Evolutionary conservation across 2,113 vertebrate genomes (phyloP).

Genomic region (Phoenicopterus ruber): DNA sequence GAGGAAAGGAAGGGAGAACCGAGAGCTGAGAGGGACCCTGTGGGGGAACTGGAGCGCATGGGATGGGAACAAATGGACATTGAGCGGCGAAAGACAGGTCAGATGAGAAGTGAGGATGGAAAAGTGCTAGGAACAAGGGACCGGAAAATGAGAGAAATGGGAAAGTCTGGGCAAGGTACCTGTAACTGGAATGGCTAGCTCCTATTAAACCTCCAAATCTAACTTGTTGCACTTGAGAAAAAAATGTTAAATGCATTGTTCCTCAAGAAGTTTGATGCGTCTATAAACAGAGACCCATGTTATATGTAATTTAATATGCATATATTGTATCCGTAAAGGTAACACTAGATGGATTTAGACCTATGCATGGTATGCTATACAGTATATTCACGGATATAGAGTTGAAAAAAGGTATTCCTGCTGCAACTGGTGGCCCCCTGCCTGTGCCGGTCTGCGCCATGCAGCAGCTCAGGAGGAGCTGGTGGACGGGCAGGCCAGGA

Average conservation of each 20-base stretch:
- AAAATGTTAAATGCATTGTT: neutral
- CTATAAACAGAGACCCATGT: neutral
- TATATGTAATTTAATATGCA: neutral
- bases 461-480: neutral
- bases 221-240: neutral
- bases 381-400: fast-evolving
- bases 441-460: fast-evolving
- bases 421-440: fast-evolving
- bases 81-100: neutral
- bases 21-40: neutral
- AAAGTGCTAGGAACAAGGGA: neutral
- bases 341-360: neutral
- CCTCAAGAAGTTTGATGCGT: neutral
- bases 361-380: fast-evolving
- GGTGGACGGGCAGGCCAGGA: neutral
- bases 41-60: neutral
- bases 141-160: neutral
- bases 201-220: neutral
- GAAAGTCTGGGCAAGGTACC: neutral
- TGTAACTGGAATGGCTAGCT: neutral
- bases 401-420: neutral
- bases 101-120: neutral
- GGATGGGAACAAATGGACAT: neutral
- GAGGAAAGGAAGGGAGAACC: neutral
- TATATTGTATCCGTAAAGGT: neutral